Percentiles rank a stretch among this genome's conserved stretches.
These are phyloP conservation scores for Hiodon alosoides DNA, from an alignment of 2,113 vertebrate species.

Conservation along the genomic window DNA sequence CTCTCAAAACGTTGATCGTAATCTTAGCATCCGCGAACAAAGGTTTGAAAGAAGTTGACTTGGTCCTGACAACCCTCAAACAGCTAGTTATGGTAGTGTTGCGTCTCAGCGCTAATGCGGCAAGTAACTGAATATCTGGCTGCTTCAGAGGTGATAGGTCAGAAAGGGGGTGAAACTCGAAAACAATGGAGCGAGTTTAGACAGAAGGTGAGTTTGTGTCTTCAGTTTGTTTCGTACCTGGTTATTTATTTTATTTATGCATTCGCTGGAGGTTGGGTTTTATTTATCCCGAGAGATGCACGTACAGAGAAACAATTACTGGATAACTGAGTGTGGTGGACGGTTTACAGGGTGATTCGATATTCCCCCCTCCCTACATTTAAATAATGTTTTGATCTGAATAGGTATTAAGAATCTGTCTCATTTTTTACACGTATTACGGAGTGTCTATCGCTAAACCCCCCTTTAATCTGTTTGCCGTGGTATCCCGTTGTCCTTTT, in stretches of 20 bases:
- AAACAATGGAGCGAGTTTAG: no score
- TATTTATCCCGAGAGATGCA: conserved; percentile 14
- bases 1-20: no score
- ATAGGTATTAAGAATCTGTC: conserved; percentile 8
- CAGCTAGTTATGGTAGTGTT: no score
- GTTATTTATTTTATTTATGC: conserved; percentile 32
- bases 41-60: no score
- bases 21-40: no score
- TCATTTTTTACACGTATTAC: conserved; percentile 7
- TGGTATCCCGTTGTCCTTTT: not conserved
- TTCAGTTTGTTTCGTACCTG: conserved; percentile 7
- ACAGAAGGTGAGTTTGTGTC: not conserved
- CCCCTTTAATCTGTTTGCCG: conserved; percentile 18
- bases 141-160: no score
- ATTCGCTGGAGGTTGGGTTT: not conserved
- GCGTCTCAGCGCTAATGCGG: no score
- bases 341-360: conserved; percentile 4
- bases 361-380: conserved; percentile 10
- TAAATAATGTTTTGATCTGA: not conserved
- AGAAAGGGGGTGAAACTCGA: no score
- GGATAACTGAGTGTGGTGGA: conserved; percentile 29
- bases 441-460: conserved; percentile 21
- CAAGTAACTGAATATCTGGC: no score
- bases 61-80: no score
- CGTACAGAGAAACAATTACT: conserved; percentile 38